Percentiles rank a stretch among this genome's conserved stretches.
Conservation (phyloP, 2,888 invertebrate genomes). For the Eupithecia pulchellata region DNA sequence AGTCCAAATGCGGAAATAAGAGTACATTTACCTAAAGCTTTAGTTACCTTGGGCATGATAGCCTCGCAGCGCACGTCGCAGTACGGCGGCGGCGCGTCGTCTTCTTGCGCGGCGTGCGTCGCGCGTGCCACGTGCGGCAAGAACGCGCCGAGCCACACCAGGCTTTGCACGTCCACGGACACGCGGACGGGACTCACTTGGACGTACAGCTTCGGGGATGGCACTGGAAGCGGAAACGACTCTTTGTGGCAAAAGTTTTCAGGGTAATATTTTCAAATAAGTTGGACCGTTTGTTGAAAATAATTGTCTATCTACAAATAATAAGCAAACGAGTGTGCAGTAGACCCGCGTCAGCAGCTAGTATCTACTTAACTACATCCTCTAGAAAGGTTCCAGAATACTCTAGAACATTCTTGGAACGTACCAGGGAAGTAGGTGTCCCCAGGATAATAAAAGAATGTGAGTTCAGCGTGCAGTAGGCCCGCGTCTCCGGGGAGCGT, state of each 20-base stretch:
- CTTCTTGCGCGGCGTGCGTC: constrained; percentile 60
- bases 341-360: no score
- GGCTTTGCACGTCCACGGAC: constrained; percentile 93
- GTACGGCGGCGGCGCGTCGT: constrained; percentile 78
- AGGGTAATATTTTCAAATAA: no score
- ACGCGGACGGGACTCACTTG: constrained; percentile 96
- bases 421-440: constrained; percentile 94
- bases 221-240: constrained; percentile 87
- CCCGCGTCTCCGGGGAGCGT: constrained; percentile 95
- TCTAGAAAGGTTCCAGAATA: not conserved
- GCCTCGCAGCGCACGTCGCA: constrained; percentile 96
- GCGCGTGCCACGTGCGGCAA: constrained; percentile 93
- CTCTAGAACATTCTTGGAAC: not conserved
- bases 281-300: no score
- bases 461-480: constrained; percentile 97
- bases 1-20: not conserved
- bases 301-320: no score
- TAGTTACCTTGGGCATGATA: constrained; percentile 94
- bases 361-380: not conserved
- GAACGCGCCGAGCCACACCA: constrained; percentile 98
- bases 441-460: constrained; percentile 98
- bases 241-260: no score
- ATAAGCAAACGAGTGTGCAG: no score
- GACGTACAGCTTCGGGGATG: constrained; percentile 96
- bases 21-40: no score